Evolutionary conservation across 2,113 vertebrate genomes (phyloP).

Genomic region (human (Homo sapiens)): DNA sequence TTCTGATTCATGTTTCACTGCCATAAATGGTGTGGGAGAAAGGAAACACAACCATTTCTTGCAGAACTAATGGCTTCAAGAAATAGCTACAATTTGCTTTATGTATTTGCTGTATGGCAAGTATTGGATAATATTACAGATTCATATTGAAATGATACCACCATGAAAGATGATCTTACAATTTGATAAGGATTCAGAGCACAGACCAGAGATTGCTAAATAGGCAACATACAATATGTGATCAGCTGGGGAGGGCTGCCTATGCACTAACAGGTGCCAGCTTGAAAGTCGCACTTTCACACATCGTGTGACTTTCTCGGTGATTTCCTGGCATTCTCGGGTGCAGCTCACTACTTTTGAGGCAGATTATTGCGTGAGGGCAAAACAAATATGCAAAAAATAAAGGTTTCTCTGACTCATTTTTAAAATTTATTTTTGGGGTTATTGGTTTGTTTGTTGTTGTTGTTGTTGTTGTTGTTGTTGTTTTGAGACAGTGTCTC

Average conservation of each 20-base stretch:
- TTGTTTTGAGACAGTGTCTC: too few relatives aligned
- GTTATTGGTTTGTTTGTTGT: too few relatives aligned
- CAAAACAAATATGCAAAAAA: conserved; percentile 18
- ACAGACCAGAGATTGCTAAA: neutral
- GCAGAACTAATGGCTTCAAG: neutral
- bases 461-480: too few relatives aligned
- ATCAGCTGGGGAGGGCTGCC: neutral
- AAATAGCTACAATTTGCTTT: neutral
- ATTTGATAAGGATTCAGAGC: neutral
- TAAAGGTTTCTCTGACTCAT: neutral
- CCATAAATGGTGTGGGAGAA: neutral
- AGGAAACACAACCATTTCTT: neutral
- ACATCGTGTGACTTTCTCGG: neutral
- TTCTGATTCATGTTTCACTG: neutral
- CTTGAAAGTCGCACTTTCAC: neutral
- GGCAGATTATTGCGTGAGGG: neutral
- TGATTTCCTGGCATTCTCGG: neutral
- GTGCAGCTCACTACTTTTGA: neutral
- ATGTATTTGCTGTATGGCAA: neutral
- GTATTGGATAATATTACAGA: neutral
- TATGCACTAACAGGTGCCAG: neutral
- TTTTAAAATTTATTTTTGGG: neutral
- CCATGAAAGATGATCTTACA: neutral
- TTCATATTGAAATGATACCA: neutral
- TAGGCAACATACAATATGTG: neutral